Evolutionary conservation across 2,113 vertebrate genomes (phyloP).

Genomic region (Amazona guildingii): DNA sequence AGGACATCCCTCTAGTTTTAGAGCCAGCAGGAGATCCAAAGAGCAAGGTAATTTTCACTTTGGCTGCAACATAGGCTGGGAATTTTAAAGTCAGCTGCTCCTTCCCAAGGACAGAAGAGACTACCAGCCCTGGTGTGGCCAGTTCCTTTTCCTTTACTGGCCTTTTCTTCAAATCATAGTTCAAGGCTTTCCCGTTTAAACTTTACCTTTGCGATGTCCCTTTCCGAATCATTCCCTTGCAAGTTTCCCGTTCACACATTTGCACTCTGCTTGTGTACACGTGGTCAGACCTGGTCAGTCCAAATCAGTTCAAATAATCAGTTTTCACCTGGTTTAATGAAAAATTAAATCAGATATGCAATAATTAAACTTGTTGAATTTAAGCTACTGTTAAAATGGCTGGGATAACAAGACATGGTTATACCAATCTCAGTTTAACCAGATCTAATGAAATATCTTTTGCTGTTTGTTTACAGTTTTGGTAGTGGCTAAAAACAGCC

Average conservation of each 20-base stretch:
- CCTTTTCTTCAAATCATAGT: conserved; percentile 41
- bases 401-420: neutral
- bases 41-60: conserved; percentile 63
- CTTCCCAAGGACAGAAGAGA: conserved; percentile 32
- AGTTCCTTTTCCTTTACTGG: conserved; percentile 16
- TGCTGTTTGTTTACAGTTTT: neutral
- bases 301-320: neutral
- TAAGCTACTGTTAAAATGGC: neutral
- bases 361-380: neutral
- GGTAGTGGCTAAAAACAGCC: neutral
- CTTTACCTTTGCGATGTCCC: conserved; percentile 2
- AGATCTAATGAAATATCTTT: neutral
- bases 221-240: conserved; percentile 29
- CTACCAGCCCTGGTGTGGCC: conserved; percentile 17
- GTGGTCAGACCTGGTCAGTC: neutral
- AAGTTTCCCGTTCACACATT: conserved; percentile 7
- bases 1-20: conserved; percentile 70
- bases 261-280: neutral
- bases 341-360: conserved; percentile 30
- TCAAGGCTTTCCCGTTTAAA: conserved; percentile 25
- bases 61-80: conserved; percentile 36
- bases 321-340: neutral
- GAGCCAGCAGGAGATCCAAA: conserved; percentile 66
- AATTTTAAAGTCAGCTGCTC: conserved; percentile 26
- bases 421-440: neutral